These are phyloP conservation scores for Epinotia bilunana DNA, from an alignment of 2,888 invertebrate species.

Conservation along the genomic window DNA sequence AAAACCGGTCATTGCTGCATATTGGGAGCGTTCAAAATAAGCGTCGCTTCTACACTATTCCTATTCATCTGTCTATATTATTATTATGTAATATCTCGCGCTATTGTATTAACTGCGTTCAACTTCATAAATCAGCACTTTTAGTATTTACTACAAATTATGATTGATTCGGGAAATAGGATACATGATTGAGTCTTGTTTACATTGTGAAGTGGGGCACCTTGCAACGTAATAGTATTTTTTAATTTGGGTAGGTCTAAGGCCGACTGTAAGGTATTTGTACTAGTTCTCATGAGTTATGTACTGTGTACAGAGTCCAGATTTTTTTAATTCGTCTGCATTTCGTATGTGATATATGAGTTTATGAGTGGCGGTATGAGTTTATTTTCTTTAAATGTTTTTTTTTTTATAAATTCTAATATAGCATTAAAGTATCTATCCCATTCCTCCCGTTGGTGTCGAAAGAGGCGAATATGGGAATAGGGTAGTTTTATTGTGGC, in stretches of 20 bases:
- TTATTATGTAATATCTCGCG: neutral
- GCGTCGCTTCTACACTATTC: neutral
- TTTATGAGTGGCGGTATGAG: neutral
- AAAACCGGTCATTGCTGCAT: neutral
- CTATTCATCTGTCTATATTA: neutral
- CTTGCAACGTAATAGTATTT: neutral
- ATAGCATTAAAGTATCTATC: no score
- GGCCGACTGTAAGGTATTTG: neutral
- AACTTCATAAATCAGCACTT: neutral
- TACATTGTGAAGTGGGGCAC: conserved; percentile 1
- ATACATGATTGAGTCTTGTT: neutral
- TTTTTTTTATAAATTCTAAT: no score
- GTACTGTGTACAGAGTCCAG: neutral
- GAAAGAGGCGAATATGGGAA: no score
- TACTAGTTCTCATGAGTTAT: neutral
- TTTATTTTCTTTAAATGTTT: neutral
- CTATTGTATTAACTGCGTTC: neutral
- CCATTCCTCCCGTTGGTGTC: no score
- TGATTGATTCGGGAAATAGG: neutral
- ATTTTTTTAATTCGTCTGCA: neutral
- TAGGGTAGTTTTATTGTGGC: no score
- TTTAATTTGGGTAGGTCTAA: neutral
- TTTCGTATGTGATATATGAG: neutral
- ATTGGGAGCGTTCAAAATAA: neutral
- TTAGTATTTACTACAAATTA: conserved; percentile 4